Conservation (phyloP, 2,113 vertebrate genomes). For the Psittacara wagleri region DNA sequence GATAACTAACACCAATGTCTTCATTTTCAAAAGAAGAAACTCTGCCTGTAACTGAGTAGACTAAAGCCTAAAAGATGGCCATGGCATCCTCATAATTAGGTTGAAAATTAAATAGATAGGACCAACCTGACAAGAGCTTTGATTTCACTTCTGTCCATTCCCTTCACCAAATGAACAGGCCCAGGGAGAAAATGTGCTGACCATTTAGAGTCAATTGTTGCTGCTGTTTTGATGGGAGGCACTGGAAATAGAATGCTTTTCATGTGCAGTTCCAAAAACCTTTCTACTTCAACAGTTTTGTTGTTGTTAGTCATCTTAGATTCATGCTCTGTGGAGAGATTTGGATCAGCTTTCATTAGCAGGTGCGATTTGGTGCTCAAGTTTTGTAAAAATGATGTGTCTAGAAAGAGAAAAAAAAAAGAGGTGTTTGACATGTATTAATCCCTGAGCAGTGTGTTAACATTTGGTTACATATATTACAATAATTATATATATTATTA, state of each 20-base stretch:
- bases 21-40: not conserved
- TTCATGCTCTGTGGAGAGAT: not conserved
- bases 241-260: slow-evolving; percentile 67
- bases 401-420: not conserved
- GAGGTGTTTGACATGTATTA: not conserved
- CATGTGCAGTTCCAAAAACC: slow-evolving; percentile 71
- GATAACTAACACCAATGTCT: not conserved
- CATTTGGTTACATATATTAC: not conserved
- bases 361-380: slow-evolving; percentile 24
- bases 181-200: slow-evolving; percentile 32
- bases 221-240: slow-evolving; percentile 69
- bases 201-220: not conserved
- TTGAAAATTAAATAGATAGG: not conserved
- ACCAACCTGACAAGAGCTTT: slow-evolving; percentile 57
- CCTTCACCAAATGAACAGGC: slow-evolving; percentile 58
- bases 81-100: not conserved
- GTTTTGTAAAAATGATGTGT: slow-evolving; percentile 28
- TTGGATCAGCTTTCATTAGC: not conserved
- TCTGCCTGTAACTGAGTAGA: not conserved
- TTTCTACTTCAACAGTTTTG: slow-evolving; percentile 6
- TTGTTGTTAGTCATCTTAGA: not conserved
- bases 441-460: not conserved
- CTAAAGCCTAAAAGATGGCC: not conserved
- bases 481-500: not conserved
- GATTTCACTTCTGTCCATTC: slow-evolving; percentile 16